Conservation (phyloP, 2,888 invertebrate species). For the Rhabditoides inermis region DNA sequence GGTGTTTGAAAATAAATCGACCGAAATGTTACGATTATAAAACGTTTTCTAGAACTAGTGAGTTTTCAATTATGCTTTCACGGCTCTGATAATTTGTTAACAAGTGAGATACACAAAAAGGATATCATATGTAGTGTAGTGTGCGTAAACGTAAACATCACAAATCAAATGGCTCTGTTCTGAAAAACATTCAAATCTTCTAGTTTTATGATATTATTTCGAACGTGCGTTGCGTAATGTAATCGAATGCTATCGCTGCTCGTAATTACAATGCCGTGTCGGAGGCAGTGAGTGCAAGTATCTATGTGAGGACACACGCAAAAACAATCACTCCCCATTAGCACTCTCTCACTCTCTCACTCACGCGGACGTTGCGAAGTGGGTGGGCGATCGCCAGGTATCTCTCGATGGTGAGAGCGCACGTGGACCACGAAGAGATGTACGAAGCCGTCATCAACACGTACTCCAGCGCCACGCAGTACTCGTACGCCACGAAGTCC, state of each 20-base stretch:
- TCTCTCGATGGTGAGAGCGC: conserved; percentile 49
- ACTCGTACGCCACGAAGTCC: conserved; percentile 40
- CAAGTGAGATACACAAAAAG: too few species aligned
- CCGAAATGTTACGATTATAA: too few species aligned
- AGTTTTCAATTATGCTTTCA: too few species aligned
- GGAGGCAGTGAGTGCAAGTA: too few species aligned
- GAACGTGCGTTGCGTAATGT: too few species aligned
- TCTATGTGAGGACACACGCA: background rate
- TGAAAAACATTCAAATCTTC: background rate
- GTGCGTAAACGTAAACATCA: background rate
- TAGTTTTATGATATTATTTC: background rate
- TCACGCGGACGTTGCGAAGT: conserved; percentile 40
- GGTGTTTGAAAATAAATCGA: too few species aligned
- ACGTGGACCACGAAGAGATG: conserved; percentile 48
- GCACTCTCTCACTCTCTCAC: background rate
- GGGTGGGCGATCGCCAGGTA: conserved; percentile 50
- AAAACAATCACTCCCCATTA: background rate
- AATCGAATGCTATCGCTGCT: too few species aligned
- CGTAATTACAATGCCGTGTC: too few species aligned
- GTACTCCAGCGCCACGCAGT: conserved; percentile 47
- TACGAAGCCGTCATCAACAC: conserved; percentile 46
- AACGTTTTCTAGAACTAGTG: too few species aligned
- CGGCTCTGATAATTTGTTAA: too few species aligned
- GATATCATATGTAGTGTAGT: too few species aligned
- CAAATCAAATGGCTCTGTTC: background rate